Evolutionary conservation across 2,797 vertebrate species (phyloP).

Genomic region (Buphagus erythrorhynchus): DNA sequence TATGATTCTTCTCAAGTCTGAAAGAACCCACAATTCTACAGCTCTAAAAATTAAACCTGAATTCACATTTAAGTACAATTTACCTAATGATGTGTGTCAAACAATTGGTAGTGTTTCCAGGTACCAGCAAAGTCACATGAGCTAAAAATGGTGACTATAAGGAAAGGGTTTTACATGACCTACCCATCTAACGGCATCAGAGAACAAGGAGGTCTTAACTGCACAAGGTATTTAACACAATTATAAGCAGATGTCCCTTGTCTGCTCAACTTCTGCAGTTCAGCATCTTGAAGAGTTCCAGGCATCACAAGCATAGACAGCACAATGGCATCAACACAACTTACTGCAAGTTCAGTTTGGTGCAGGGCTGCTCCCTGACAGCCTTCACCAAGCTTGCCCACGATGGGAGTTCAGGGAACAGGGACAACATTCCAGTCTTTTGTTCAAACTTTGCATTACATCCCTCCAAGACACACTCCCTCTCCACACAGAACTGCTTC

Average conservation of each 20-base stretch:
- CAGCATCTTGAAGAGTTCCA: background rate
- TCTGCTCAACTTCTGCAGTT: background rate
- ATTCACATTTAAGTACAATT: background rate
- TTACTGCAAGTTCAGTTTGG: background rate
- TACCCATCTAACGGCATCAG: background rate
- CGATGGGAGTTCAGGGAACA: fast-evolving
- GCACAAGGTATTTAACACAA: background rate
- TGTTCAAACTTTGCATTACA: background rate
- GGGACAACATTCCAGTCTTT: background rate
- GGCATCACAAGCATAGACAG: background rate
- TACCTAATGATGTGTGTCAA: background rate
- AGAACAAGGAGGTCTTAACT: background rate
- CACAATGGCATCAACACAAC: background rate
- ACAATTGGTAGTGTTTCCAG: background rate
- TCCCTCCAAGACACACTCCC: background rate
- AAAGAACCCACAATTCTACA: background rate
- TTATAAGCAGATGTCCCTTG: background rate
- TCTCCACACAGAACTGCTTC: background rate
- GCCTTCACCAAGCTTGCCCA: background rate
- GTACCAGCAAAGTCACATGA: background rate
- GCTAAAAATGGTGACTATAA: background rate
- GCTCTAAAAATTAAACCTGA: background rate
- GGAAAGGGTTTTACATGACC: background rate
- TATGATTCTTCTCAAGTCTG: background rate
- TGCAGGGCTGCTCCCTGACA: background rate